Base-by-base conservation (phyloP, 92 coral and sea anemone species). In the Actinernus sp. region DNA sequence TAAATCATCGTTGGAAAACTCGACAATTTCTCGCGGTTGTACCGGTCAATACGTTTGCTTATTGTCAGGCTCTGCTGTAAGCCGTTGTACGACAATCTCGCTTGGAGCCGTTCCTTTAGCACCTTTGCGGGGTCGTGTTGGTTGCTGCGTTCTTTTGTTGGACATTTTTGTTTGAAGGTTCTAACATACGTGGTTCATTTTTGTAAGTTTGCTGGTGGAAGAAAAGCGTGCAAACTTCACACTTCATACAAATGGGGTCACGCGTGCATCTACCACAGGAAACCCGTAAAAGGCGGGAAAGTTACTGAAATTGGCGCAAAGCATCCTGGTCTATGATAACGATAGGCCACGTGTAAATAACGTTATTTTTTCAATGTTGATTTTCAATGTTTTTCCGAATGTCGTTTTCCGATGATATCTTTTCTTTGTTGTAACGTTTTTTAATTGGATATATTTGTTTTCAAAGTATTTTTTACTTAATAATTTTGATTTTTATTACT, bases 1-100 rank as follows among this genome's bases (percentile, higher is more conserved):
- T 48, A 71, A 39, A 29, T 80, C 87, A 47, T 71, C 74, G 23
- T 31, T 30, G 25, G 48, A 40, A 53, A 68, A 78, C 57, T 39
- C 74, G n/a, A 80, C 87, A 50, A 71, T 71, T 52, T 81, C 82
- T 22, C 82, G 27, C 22, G 76, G 81, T 27, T 80, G 81, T 49
- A 62, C 81, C 26, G 81, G 87, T 22, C 49, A 58, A 32, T 41
- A 81, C 12, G 82, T 81, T 64, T 73, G 82, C 27, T 81, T 82
- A 65, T 75, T 65, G 55, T 66, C 88, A 1, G 83, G 78, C 64
- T 82, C 88, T 11, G 72, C 68, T 4, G 70, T 55, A 26, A 81
- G 51, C 68, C 68, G 40, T 33, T 71, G 86, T 57, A 79, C 76
- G n/a, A 79, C 41, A 14, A 46, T 51, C 26, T 68, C 79, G 27